Evolutionary conservation across 2,888 invertebrate species (phyloP).

Genomic region (Protonemura montana): DNA sequence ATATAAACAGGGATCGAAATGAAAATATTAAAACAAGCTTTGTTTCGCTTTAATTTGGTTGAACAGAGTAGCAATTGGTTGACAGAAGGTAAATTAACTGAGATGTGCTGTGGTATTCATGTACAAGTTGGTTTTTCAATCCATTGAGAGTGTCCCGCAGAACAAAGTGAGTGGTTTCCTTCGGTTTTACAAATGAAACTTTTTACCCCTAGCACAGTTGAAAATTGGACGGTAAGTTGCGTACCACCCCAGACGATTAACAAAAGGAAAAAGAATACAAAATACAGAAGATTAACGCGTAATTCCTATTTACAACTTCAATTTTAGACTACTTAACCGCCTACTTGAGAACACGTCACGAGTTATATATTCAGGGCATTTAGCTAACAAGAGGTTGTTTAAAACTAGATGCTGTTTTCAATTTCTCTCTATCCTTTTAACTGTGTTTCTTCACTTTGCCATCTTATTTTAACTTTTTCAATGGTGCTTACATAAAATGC

Average conservation of each 20-base stretch:
- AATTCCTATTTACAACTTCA: conserved; percentile 26
- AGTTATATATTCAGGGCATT: conserved; percentile 9
- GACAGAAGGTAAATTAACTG: not conserved
- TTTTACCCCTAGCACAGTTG: not conserved
- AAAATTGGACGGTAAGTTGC: conserved; percentile 10
- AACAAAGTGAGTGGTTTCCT: not conserved
- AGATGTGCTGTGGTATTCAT: not conserved
- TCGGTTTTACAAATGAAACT: not conserved
- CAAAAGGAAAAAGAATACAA: not conserved
- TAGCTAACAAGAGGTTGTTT: conserved; percentile 16
- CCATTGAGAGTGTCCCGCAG: not conserved
- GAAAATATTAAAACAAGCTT: not conserved
- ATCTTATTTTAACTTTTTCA: conserved; percentile 41
- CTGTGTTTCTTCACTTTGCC: conserved; percentile 1
- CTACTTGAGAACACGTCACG: not conserved
- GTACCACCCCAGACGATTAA: conserved; percentile 4
- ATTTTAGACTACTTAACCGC: not conserved
- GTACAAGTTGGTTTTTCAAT: not conserved
- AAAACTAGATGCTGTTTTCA: conserved; percentile 16
- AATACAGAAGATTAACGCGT: conserved; percentile 13
- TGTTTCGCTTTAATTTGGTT: not conserved
- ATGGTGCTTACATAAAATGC: conserved; percentile 43
- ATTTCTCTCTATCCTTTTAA: not conserved
- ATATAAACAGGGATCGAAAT: not conserved
- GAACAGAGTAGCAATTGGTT: not conserved